phyloP scores from a whole-genome alignment of 2,797 vertebrate species.

The Parambassis ranga region DNA sequence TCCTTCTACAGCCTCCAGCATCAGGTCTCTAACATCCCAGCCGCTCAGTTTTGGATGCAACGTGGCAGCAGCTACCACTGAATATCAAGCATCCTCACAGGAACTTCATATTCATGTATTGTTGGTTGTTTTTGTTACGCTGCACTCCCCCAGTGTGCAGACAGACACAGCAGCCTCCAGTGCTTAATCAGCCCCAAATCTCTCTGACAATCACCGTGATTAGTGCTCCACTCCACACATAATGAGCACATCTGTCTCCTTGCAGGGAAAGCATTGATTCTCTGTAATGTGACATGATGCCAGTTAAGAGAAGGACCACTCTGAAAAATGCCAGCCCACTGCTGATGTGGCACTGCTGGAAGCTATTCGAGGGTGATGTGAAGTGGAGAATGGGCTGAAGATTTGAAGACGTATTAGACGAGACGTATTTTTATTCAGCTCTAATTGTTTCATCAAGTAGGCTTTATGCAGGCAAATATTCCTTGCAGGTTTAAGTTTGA shows the following conservation, averaged over 20 bases:
- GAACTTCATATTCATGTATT: not conserved
- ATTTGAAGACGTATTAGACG: not conserved
- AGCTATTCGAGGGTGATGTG: constrained; percentile 1
- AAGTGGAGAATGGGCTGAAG: not conserved
- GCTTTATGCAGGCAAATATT: too few relatives aligned
- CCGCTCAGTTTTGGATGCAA: not conserved
- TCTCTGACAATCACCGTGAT: constrained; percentile 52
- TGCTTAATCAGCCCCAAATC: constrained; percentile 47
- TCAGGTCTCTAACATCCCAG: not conserved
- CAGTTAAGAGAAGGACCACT: constrained; percentile 10
- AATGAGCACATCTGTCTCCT: constrained; percentile 60
- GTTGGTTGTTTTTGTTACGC: constrained; percentile 7
- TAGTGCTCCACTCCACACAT: constrained; percentile 36
- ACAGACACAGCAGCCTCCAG: constrained; percentile 14
- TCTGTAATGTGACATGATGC: constrained; percentile 39
- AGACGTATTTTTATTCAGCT: not conserved
- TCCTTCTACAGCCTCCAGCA: not conserved
- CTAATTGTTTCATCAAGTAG: too few relatives aligned
- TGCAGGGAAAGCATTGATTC: constrained; percentile 42
- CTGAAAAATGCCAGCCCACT: constrained; percentile 23
- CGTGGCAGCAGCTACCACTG: not conserved
- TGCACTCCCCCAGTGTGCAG: constrained; percentile 1
- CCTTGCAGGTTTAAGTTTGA: too few relatives aligned
- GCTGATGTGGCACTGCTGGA: constrained; percentile 6
- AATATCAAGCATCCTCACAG: constrained; percentile 8